A percentile compares a stretch with the other conserved stretches of the same genome.
Evolutionary conservation across 2,797 vertebrate species (phyloP).

Genomic region (Trichosurus vulpecula): DNA sequence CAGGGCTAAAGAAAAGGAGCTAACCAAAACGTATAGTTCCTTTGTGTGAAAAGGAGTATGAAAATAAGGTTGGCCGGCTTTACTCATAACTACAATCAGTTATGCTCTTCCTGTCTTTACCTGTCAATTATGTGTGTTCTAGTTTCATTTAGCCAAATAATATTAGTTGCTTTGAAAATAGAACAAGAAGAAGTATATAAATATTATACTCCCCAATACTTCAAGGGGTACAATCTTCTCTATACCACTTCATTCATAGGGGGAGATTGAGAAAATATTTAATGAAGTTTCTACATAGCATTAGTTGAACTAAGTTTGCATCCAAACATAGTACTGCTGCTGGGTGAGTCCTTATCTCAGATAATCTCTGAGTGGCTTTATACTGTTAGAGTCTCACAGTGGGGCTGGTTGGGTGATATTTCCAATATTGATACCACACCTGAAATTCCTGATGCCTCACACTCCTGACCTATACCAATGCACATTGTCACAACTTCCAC

Average conservation of each 20-base stretch:
- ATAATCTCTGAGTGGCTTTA: neutral
- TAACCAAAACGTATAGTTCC: neutral
- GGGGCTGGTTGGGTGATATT: no score
- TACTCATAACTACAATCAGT: neutral
- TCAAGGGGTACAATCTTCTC: neutral
- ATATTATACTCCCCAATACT: neutral
- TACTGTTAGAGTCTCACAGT: neutral
- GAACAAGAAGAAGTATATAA: neutral
- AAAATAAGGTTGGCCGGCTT: neutral
- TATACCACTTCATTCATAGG: neutral
- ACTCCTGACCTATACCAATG: no score
- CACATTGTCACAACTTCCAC: no score
- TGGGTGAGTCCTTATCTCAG: neutral
- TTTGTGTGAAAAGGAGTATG: neutral
- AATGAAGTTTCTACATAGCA: neutral
- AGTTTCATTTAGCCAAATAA: neutral
- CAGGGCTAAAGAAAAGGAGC: neutral
- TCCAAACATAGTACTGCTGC: neutral
- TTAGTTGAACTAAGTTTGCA: neutral
- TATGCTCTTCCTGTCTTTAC: neutral
- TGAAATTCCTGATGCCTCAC: no score
- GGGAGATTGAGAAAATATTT: neutral
- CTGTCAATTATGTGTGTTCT: neutral
- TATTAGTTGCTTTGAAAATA: neutral
- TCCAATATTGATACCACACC: no score